These are phyloP conservation scores for Prenolepis imparis DNA, from an alignment of 2,888 invertebrate species.

Conservation along the genomic window DNA sequence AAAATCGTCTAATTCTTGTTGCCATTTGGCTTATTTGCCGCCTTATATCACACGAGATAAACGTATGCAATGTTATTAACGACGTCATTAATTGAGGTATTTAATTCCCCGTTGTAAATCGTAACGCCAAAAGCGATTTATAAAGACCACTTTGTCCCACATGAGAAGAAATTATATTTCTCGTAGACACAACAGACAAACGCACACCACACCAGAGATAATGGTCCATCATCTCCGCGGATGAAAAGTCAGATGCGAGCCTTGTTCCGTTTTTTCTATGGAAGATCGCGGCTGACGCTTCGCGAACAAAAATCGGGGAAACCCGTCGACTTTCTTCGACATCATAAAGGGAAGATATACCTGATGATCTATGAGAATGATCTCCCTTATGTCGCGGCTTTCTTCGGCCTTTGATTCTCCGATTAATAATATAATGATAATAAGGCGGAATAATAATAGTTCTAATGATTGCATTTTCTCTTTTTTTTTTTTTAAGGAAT, in stretches of 20 bases:
- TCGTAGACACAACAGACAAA: slow-evolving; percentile 69
- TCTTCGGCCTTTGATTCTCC: slow-evolving; percentile 12
- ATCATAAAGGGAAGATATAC: slow-evolving; percentile 10
- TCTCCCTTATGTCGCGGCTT: slow-evolving; percentile 17
- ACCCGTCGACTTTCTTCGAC: slow-evolving; percentile 26
- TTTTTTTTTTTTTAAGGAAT: not conserved
- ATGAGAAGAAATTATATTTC: slow-evolving; percentile 33
- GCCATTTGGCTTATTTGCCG: not conserved
- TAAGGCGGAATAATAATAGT: not conserved
- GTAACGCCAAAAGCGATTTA: slow-evolving; percentile 41
- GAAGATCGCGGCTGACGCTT: slow-evolving; percentile 16
- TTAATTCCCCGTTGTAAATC: slow-evolving; percentile 43
- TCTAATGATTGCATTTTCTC: slow-evolving; percentile 16
- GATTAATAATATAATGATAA: slow-evolving; percentile 11
- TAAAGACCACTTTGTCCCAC: slow-evolving; percentile 3
- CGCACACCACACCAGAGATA: slow-evolving; percentile 60
- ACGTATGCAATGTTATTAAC: slow-evolving; percentile 12
- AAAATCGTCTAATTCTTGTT: not conserved
- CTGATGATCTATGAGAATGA: slow-evolving; percentile 63
- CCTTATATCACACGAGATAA: not conserved
- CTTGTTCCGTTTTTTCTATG: slow-evolving; percentile 50
- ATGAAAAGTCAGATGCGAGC: slow-evolving; percentile 67
- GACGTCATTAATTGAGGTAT: slow-evolving; percentile 38
- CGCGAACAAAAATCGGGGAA: slow-evolving; percentile 61
- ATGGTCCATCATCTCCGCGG: slow-evolving; percentile 63